Base-by-base conservation (phyloP, 2,113 vertebrate genomes). In the Limanda limanda region DNA sequence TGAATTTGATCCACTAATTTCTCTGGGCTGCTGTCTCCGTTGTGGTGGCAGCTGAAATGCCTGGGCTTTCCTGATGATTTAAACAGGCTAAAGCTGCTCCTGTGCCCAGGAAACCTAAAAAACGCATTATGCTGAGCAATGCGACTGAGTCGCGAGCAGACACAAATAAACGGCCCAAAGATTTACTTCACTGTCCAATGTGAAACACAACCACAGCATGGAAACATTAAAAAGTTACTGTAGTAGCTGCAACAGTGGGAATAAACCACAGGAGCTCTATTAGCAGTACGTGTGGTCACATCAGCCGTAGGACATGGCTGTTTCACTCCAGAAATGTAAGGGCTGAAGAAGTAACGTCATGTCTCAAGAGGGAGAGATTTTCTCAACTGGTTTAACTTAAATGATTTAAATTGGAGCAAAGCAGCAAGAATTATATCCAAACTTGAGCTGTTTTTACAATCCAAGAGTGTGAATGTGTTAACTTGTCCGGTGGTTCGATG, bases 161-260 rank as follows among this genome's bases (percentile, higher is more conserved):
- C 63, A 14, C 47, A 64, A 81, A 87, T 72, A 72, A 86, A 78
- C 54, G 82, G 47, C 59, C 42, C 51, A 6, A 4, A 25, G 62
- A 68, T 69, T 80, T 62, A 21, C 59, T 40, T 66, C 79, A 1
- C 52, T 17, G 20, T 1, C 87, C 76, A 71, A 86, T 17, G 52
- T 1, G 67, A 83, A 83, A 84, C 77, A 83, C 59, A 60, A 86
- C 79, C 79, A 5, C 81, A 86, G 84, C 80, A 74, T 82, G 82
- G 87, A 91, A 91, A 89, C 74, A n/a, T 79, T 63, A 40, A 54
- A 42, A 79, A 64, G 51, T 59, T 37, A 5, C 11, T 15, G 79
- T 13, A 70, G 71, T 25, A 35, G 71, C 25, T 47, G 64, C 64
- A 78, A n/a, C 61, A 65, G 71, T 0, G 7, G 68, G 56, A 82